Evolutionary conservation across 2,797 vertebrate genomes (phyloP).

Genomic region (Rhynchonycteris naso): DNA sequence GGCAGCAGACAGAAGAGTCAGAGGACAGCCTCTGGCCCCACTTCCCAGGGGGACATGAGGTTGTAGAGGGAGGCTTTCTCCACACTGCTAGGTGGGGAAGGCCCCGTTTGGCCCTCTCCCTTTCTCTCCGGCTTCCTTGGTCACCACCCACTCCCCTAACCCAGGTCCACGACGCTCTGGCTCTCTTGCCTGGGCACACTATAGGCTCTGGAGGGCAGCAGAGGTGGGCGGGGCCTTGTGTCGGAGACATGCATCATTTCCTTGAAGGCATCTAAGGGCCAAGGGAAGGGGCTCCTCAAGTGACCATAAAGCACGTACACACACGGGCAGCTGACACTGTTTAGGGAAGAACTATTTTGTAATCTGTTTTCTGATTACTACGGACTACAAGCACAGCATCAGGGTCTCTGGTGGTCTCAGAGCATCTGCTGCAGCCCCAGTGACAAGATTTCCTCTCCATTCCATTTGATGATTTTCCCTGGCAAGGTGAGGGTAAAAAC

Average conservation of each 20-base stretch:
- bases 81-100: no score
- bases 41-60: background rate
- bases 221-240: background rate
- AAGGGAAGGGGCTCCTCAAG: background rate
- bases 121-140: background rate
- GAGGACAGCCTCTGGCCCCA: background rate
- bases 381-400: background rate
- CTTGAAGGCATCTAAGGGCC: background rate
- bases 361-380: background rate
- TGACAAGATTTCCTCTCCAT: background rate
- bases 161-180: background rate
- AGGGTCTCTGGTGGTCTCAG: background rate
- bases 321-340: background rate
- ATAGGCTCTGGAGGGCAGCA: background rate
- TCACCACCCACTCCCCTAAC: background rate
- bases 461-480: background rate
- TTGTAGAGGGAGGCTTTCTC: background rate
- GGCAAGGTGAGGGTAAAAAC: background rate
- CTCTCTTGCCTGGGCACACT: background rate
- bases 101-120: background rate
- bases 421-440: background rate
- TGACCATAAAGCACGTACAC: background rate
- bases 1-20: slow-evolving; percentile 42
- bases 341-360: background rate
- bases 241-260: background rate